phyloP scores from a whole-genome alignment of 2,113 vertebrate genomes.

The Strix uralensis region DNA sequence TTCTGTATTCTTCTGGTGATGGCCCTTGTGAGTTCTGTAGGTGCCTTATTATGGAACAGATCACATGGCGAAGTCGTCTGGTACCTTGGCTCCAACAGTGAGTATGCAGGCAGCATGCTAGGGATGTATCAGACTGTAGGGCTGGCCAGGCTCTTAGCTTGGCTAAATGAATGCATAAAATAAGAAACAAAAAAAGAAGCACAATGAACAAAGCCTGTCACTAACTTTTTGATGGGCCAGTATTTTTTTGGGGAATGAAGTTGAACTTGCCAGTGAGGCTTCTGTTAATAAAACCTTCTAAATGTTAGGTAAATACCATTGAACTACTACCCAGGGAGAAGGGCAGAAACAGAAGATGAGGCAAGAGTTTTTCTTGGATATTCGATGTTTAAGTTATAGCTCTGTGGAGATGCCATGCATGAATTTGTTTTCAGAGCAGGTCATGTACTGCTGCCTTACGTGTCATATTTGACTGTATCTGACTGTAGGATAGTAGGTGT shows the following conservation, averaged over 20 bases:
- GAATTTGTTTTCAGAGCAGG: background rate
- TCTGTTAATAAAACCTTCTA: background rate
- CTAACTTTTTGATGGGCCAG: background rate
- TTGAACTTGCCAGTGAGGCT: background rate
- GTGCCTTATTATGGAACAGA: slow-evolving; percentile 93
- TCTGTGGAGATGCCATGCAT: background rate
- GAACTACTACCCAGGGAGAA: background rate
- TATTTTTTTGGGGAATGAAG: background rate
- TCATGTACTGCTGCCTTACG: accelerated
- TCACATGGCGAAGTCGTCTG: slow-evolving; percentile 86
- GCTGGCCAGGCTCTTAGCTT: background rate
- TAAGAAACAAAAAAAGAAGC: background rate
- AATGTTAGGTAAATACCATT: background rate
- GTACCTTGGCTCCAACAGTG: slow-evolving; percentile 92
- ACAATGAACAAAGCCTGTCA: background rate
- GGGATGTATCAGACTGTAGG: background rate
- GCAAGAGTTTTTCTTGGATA: background rate
- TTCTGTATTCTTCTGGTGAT: slow-evolving; percentile 96
- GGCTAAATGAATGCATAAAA: background rate
- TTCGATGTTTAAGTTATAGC: background rate
- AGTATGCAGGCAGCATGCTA: slow-evolving; percentile 33
- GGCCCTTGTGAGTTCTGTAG: slow-evolving; percentile 95
- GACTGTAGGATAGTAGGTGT: background rate
- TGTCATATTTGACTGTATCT: background rate
- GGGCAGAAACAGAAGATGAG: background rate